Evolutionary conservation across 2,888 invertebrate genomes (phyloP).

Genomic region (Lycia hirtaria): DNA sequence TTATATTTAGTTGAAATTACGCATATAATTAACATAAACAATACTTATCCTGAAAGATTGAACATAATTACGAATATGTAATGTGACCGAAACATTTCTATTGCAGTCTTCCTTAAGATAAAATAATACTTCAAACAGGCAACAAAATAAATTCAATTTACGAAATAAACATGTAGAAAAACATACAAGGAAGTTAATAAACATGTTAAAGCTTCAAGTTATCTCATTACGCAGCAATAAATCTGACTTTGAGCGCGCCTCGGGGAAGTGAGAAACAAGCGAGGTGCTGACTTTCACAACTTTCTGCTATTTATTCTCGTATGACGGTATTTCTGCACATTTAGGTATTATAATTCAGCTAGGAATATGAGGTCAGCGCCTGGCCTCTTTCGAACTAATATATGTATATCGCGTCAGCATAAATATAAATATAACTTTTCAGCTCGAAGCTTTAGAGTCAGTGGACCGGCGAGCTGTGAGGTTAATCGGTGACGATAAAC

Average conservation of each 20-base stretch:
- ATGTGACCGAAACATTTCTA: no score
- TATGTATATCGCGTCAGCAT: no score
- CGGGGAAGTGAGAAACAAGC: slow-evolving; percentile 15
- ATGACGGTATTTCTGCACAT: not conserved
- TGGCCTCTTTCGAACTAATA: no score
- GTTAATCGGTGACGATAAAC: no score
- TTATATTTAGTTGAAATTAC: no score
- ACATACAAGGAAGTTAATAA: slow-evolving; percentile 36
- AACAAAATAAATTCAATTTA: slow-evolving; percentile 4
- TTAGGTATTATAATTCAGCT: not conserved
- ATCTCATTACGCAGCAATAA: slow-evolving; percentile 39
- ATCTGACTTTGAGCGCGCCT: slow-evolving; percentile 18
- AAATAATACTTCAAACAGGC: slow-evolving; percentile 1
- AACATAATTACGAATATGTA: no score
- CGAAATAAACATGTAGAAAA: slow-evolving; percentile 9
- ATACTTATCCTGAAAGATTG: no score
- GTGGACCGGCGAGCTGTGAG: no score
- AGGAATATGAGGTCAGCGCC: not conserved
- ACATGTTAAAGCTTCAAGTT: slow-evolving; percentile 44
- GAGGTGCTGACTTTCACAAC: slow-evolving; percentile 20
- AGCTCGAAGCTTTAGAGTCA: no score
- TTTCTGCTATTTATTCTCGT: slow-evolving; percentile 11
- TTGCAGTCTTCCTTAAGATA: not conserved
- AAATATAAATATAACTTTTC: no score
- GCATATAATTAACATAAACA: no score